Evolutionary conservation across 37 sponge, comb jelly and placozoan species (phyloP).

Genomic region (Diacarnus erythraeanus): DNA sequence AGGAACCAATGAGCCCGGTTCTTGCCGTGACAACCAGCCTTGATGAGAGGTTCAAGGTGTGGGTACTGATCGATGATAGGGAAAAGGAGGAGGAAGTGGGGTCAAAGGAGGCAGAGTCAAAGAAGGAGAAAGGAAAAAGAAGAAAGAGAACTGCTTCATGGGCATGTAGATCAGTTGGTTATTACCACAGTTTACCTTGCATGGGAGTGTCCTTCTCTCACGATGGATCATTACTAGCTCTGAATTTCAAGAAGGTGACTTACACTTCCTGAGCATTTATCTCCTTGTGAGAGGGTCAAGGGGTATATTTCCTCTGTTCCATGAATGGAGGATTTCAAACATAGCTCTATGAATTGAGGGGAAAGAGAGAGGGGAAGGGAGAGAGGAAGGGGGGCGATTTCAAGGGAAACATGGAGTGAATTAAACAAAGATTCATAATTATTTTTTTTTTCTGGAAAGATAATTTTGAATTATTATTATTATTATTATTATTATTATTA

Average conservation of each 20-base stretch:
- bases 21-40: conserved; percentile 56
- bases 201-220: conserved; percentile 49
- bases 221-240: conserved; percentile 83
- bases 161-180: conserved; percentile 67
- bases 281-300: no score
- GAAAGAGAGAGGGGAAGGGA: no score
- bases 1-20: neutral
- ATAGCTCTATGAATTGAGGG: no score
- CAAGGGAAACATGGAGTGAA: no score
- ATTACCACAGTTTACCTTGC: conserved; percentile 66
- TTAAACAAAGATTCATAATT: no score
- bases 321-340: no score
- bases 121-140: neutral
- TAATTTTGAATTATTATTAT: no score
- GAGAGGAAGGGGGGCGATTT: no score
- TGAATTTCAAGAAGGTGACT: conserved; percentile 68
- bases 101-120: neutral
- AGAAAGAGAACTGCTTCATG: conserved; percentile 25
- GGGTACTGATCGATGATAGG: conserved; percentile 42
- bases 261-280: no score
- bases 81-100: neutral
- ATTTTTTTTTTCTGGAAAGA: no score
- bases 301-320: no score
- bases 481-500: no score
- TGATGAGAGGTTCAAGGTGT: conserved; percentile 74